A percentile compares a stretch with the other conserved stretches of the same genome.
Evolutionary conservation across 2,113 vertebrate species (phyloP).

Genomic region (Acrocephalus kingi): DNA sequence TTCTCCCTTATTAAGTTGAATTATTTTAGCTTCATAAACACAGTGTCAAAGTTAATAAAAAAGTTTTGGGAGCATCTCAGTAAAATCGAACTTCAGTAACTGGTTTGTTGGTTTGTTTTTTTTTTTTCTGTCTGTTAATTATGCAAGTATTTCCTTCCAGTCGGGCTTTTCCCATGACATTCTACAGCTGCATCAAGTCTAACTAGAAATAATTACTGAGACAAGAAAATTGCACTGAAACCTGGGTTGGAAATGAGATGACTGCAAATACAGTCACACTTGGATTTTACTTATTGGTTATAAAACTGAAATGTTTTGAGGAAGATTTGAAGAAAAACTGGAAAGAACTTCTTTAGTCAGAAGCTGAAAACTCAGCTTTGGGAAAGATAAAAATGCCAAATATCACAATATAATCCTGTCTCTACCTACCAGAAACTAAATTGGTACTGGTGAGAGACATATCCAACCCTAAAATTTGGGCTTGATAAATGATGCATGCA

Average conservation of each 20-base stretch:
- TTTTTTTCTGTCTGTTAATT: neutral
- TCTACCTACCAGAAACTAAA: neutral
- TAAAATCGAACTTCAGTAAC: neutral
- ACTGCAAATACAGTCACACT: conserved; percentile 20
- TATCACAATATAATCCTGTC: neutral
- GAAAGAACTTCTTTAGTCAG: neutral
- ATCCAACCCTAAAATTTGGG: neutral
- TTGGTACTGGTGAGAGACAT: neutral
- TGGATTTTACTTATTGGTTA: neutral
- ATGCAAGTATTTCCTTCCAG: neutral
- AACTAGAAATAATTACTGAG: conserved; percentile 23
- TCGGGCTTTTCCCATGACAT: neutral
- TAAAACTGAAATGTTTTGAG: neutral
- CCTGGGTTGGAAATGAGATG: neutral
- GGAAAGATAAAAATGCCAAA: neutral
- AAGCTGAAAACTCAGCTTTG: neutral
- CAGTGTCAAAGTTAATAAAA: neutral
- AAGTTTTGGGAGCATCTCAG: neutral
- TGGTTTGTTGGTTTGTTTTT: neutral
- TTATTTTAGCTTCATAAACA: neutral
- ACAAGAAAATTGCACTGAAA: conserved; percentile 19
- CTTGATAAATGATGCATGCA: neutral
- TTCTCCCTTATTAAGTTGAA: neutral
- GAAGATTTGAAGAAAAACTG: neutral
- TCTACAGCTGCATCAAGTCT: conserved; percentile 1